Conservation (phyloP, 2,113 vertebrate species). For the Hymenochirus boettgeri region DNA sequence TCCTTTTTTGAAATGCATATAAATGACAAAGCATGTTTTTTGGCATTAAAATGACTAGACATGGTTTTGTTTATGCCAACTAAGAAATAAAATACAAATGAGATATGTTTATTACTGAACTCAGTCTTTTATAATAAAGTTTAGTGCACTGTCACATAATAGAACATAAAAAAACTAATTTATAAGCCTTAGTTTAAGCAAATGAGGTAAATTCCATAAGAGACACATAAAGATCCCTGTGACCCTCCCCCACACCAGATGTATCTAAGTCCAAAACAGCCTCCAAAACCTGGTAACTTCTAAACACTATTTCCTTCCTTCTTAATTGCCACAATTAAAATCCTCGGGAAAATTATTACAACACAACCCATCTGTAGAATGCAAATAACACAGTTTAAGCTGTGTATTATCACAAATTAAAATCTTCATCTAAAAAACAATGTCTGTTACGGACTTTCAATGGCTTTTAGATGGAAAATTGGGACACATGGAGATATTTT, state of each 20-base stretch:
- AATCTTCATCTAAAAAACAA: conserved; percentile 13
- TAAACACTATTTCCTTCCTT: conserved; percentile 30
- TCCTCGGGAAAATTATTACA: conserved; percentile 27
- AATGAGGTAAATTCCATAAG: conserved; percentile 4
- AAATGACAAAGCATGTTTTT: no score
- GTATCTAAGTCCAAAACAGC: conserved; percentile 17
- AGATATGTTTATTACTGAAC: no score
- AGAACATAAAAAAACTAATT: not conserved
- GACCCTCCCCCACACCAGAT: conserved; percentile 1
- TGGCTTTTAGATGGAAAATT: conserved; percentile 2
- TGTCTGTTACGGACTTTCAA: not conserved
- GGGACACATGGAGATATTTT: not conserved
- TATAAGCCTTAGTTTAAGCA: not conserved
- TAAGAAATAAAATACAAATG: no score
- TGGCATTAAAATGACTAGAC: no score
- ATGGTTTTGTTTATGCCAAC: no score
- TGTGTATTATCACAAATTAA: conserved; percentile 16
- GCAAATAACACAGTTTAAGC: conserved; percentile 20
- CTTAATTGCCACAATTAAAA: conserved; percentile 40
- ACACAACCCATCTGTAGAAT: conserved; percentile 31
- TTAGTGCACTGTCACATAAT: not conserved
- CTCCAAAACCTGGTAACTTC: conserved; percentile 9
- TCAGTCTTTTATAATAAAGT: not conserved
- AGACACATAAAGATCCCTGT: conserved; percentile 3
- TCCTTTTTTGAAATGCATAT: no score